phyloP scores from a whole-genome alignment of 2,888 invertebrate genomes.

The Alloscopus bannaensis region DNA sequence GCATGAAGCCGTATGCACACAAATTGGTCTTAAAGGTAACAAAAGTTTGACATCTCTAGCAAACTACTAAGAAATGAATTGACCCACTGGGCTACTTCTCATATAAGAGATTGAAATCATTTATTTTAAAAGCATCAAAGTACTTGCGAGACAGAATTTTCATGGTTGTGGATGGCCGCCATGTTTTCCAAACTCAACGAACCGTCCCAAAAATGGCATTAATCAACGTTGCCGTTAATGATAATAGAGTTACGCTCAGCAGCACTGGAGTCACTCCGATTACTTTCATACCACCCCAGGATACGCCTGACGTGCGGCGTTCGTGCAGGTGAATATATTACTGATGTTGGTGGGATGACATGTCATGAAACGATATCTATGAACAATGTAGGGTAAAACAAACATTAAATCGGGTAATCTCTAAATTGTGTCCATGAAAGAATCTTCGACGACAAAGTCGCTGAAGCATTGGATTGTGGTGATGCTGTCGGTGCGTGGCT shows the following conservation, averaged over 20 bases:
- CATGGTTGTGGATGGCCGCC: constrained; percentile 68
- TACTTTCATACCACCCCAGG: constrained; percentile 67
- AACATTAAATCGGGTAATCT: too few species aligned
- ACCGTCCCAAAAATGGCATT: constrained; percentile 69
- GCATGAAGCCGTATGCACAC: constrained; percentile 62
- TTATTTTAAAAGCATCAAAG: constrained; percentile 36
- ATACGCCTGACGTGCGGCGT: constrained; percentile 47
- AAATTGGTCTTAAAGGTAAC: constrained; percentile 69
- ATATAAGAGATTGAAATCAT: constrained; percentile 5
- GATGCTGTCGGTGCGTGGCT: constrained; percentile 77
- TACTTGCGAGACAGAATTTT: constrained; percentile 69
- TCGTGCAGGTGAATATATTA: constrained; percentile 44
- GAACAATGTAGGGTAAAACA: too few species aligned
- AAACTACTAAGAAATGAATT: too few species aligned
- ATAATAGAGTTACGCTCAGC: constrained; percentile 68
- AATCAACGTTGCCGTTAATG: constrained; percentile 63
- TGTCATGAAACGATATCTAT: too few species aligned
- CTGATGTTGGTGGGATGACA: too few species aligned
- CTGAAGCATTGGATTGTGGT: constrained; percentile 76
- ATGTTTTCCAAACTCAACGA: constrained; percentile 70
- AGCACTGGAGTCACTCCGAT: constrained; percentile 62
- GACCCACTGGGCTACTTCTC: not conserved
- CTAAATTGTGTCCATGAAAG: too few species aligned
- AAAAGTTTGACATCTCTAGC: too few species aligned
- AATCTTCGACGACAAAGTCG: constrained; percentile 74